phyloP scores from a whole-genome alignment of 2,797 vertebrate species.

The Hypotaenidia okinawae region DNA sequence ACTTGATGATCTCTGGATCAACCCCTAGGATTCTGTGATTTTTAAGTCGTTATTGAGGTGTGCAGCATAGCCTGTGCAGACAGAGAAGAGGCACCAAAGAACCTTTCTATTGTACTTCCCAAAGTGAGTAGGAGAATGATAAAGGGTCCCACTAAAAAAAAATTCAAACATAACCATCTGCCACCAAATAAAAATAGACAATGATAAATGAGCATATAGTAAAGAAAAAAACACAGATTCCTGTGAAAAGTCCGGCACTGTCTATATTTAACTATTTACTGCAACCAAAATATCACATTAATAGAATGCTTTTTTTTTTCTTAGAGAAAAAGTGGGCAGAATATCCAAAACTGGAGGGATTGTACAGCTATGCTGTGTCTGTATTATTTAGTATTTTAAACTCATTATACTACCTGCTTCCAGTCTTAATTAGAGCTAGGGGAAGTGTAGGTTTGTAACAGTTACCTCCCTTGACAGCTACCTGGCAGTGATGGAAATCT shows the following conservation, averaged over 20 bases:
- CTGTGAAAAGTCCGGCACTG: neutral
- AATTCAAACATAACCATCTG: neutral
- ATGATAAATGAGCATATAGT: neutral
- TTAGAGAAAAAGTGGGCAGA: neutral
- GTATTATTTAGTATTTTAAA: neutral
- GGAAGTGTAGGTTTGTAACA: neutral
- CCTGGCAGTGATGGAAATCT: neutral
- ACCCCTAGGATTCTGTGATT: no score
- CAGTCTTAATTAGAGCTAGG: neutral
- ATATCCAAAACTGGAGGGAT: neutral
- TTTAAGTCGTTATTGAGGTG: neutral
- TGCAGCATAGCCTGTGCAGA: neutral
- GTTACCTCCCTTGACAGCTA: neutral
- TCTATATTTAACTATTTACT: neutral
- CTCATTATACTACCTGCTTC: neutral
- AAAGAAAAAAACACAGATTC: neutral
- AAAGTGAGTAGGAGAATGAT: neutral
- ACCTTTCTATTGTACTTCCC: neutral
- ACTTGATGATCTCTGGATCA: no score
- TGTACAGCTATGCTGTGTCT: neutral
- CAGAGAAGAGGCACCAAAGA: neutral
- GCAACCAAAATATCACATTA: neutral
- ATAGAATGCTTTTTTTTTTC: neutral
- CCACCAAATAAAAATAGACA: neutral
- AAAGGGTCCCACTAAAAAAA: neutral